Base-by-base conservation (phyloP, 1,140 invertebrate genomes). In the Sarcophaga bullata region DNA sequence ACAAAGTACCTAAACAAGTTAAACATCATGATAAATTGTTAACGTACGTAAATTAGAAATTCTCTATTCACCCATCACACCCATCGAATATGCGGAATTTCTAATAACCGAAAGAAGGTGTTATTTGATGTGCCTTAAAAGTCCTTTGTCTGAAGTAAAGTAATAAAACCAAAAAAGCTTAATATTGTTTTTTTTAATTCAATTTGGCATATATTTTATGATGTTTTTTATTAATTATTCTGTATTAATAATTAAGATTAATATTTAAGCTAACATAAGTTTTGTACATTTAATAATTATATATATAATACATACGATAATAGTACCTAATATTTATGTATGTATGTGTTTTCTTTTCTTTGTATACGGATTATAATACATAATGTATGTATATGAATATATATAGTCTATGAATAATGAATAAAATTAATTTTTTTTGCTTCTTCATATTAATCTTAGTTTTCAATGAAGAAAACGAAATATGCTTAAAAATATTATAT, bases 1-100 rank as follows among this genome's bases (percentile, higher is more conserved):
- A 90, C 8, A 91, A 89, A 86, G 85, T 84, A 73, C 85, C 89
- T 46, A 87, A 88, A 25, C 86, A 86, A 83, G 78, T 85, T 49
- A 84, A 84, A n/a, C 49, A 82, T 15, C 37, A 84, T 19, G 81
- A 58, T 0, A 80, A 84, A 25, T 58, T 82, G 10, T 52, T 82
- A n/a, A 86, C 86, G 0, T 89, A 9, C 84, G 89, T 4, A 87
- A 85, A 17, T 80, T 90, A 11, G 86, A 90, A 86, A 85, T 91
- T n/a, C 82, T 91, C 19, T 91, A 91, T 84, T 87, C 90, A 0
- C 91, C 91, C 0, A 90, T 91, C 82, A 87, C 90, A 48, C 87
- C 90, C 10, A 87, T 86, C 80, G 85, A 85, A 48, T 86, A 85
- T 76, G 87, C 87, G 8, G 85, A 89, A 83, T 91, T 91, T 82